Percentiles rank a stretch among this genome's conserved stretches.
phyloP scores from a whole-genome alignment of 2,113 vertebrate species.

The Cavia aperea region DNA sequence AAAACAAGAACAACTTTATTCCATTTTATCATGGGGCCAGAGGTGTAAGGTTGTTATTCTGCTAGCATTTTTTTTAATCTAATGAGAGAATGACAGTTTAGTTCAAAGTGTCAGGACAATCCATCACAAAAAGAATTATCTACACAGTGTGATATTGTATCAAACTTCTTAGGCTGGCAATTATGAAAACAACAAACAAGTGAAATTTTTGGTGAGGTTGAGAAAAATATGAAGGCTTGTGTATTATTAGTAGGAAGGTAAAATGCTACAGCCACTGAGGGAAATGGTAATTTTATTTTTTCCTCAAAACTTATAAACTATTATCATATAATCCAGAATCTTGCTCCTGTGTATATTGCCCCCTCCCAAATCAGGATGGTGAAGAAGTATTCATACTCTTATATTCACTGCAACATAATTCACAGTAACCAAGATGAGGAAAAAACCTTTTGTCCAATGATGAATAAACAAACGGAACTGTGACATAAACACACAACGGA shows the following conservation, averaged over 20 bases:
- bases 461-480: neutral
- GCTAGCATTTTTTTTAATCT: neutral
- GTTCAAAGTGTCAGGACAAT: neutral
- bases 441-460: too few relatives aligned
- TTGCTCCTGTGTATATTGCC: neutral
- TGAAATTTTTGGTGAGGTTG: too few relatives aligned
- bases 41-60: neutral
- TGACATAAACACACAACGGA: neutral
- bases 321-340: neutral
- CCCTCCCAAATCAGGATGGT: neutral
- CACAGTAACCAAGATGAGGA: neutral
- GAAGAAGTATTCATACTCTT: too few relatives aligned
- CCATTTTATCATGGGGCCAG: neutral
- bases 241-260: neutral
- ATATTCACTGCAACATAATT: neutral
- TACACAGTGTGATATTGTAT: too few relatives aligned
- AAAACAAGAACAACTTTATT: neutral
- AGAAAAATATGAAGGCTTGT: neutral
- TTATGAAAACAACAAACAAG: neutral
- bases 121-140: neutral
- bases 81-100: neutral
- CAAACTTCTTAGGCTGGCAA: neutral
- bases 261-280: neutral
- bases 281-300: neutral
- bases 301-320: neutral